Conservation (phyloP, 2,113 vertebrate genomes). For the Spea multiplicata region DNA sequence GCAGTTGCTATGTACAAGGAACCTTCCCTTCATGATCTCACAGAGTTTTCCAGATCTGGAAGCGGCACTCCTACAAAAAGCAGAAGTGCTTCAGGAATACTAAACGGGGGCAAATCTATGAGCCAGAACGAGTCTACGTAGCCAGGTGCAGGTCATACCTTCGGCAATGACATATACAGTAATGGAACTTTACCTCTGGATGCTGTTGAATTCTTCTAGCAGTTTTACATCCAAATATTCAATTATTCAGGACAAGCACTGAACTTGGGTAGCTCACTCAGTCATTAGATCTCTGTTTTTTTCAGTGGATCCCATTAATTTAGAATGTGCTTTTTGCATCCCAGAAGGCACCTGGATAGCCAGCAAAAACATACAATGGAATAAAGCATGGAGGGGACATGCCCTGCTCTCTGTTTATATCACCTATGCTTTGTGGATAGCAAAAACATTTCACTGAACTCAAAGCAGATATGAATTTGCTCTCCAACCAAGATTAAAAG, state of each 20-base stretch:
- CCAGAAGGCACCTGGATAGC: conserved; percentile 67
- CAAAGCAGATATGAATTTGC: conserved; percentile 75
- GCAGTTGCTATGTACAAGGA: conserved; percentile 99
- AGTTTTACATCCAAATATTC: conserved; percentile 74
- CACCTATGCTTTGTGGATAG: conserved; percentile 73
- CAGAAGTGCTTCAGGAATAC: conserved; percentile 92
- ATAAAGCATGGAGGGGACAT: conserved; percentile 57
- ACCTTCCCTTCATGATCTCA: conserved; percentile 95
- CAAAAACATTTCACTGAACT: conserved; percentile 66
- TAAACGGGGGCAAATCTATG: conserved; percentile 96
- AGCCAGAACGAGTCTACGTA: conserved; percentile 98
- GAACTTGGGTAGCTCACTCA: conserved; percentile 66
- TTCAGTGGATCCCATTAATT: conserved; percentile 63
- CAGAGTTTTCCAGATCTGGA: conserved; percentile 95
- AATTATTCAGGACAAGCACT: conserved; percentile 70
- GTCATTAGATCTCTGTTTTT: conserved; percentile 66
- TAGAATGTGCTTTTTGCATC: conserved; percentile 63
- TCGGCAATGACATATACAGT: conserved; percentile 63
- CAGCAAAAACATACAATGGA: conserved; percentile 60
- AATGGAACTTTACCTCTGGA: conserved; percentile 88
- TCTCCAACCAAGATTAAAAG: conserved; percentile 80
- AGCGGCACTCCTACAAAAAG: conserved; percentile 98
- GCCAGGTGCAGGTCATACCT: conserved; percentile 72
- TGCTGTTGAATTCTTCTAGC: conserved; percentile 85
- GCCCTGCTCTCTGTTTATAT: conserved; percentile 64